Evolutionary conservation across 2,113 vertebrate genomes (phyloP).

Genomic region (Callithrix jacchus): DNA sequence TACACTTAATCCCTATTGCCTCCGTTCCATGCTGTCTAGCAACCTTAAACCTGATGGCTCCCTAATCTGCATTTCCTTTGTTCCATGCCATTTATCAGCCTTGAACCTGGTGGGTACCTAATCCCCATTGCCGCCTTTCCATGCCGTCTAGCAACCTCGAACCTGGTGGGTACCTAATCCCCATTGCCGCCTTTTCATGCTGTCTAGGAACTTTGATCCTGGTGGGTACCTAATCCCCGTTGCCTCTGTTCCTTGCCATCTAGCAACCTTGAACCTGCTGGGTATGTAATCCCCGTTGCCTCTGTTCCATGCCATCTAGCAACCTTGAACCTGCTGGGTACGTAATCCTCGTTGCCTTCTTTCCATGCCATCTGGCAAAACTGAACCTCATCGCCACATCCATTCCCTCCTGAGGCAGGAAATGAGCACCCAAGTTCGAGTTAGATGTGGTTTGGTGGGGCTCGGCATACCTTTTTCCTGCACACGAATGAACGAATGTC

Average conservation of each 20-base stretch:
- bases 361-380: background rate
- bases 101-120: background rate
- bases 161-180: background rate
- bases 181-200: background rate
- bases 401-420: background rate
- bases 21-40: background rate
- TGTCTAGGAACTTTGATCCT: background rate
- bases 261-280: too few species aligned
- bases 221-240: background rate
- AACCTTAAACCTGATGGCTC: too few species aligned
- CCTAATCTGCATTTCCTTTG: background rate
- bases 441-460: background rate
- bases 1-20: background rate
- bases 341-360: background rate
- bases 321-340: too few species aligned
- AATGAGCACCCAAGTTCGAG: background rate
- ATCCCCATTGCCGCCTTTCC: background rate
- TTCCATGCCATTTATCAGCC: background rate
- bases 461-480: background rate
- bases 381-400: background rate
- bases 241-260: background rate
- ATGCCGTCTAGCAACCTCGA: too few species aligned
- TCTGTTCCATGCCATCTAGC: background rate
- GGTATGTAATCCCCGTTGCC: background rate
- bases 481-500: background rate